A percentile compares a stretch with the other conserved stretches of the same genome.
These are phyloP conservation scores for Neopipo cinnamomea DNA, from an alignment of 2,113 vertebrate genomes.

Conservation along the genomic window DNA sequence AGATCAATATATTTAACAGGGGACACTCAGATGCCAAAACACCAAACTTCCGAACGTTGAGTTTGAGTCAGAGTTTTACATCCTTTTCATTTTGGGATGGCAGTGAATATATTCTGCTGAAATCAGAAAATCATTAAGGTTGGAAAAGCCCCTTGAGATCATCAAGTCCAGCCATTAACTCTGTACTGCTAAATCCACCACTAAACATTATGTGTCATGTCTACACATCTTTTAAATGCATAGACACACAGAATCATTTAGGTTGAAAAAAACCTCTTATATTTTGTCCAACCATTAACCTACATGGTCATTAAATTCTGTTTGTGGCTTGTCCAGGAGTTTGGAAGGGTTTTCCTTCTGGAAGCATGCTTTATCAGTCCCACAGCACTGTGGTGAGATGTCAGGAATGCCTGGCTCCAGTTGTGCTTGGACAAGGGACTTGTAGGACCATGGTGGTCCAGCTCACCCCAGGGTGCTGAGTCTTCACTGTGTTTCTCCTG, in stretches of 20 bases:
- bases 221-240: background rate
- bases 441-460: accelerated
- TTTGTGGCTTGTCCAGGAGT: background rate
- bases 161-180: background rate
- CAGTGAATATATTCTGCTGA: background rate
- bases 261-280: background rate
- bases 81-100: background rate
- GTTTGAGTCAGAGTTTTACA: background rate
- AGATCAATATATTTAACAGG: background rate
- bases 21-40: background rate
- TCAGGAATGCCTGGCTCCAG: background rate
- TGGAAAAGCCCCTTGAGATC: background rate
- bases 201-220: background rate
- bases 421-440: background rate
- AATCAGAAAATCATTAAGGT: background rate
- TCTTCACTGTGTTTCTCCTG: background rate
- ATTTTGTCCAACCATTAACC: background rate
- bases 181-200: background rate
- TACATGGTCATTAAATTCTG: background rate
- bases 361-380: background rate
- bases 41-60: too few species aligned
- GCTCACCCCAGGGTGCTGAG: background rate
- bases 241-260: background rate
- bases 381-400: background rate
- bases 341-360: background rate